A percentile compares a stretch with the other conserved stretches of the same genome.
These are phyloP conservation scores for Tiliqua scincoides DNA, from an alignment of 2,113 vertebrate species.

Conservation along the genomic window DNA sequence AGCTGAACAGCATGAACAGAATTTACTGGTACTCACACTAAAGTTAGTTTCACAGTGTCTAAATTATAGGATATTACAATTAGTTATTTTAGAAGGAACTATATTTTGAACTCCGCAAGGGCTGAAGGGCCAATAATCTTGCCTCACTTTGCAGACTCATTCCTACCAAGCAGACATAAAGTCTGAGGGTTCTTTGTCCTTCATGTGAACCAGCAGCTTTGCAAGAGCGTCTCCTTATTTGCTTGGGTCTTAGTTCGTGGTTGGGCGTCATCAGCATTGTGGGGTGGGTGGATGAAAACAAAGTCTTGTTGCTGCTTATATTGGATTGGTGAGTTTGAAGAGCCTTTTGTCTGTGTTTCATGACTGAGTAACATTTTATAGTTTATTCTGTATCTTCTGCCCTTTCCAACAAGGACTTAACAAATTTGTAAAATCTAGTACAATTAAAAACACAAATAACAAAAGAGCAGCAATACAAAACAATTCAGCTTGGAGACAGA, in stretches of 20 bases:
- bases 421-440: no score
- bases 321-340: not conserved
- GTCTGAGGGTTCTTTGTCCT: not conserved
- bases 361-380: not conserved
- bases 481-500: no score
- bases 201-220: not conserved
- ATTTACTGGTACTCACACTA: not conserved
- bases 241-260: not conserved
- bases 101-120: not conserved
- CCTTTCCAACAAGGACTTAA: no score
- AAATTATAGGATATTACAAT: not conserved
- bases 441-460: no score
- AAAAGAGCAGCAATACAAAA: no score
- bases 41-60: not conserved
- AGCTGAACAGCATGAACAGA: rapidly evolving
- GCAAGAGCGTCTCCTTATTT: not conserved
- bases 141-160: not conserved
- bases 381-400: not conserved
- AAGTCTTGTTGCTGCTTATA: not conserved
- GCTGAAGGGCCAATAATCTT: not conserved
- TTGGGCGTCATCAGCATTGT: not conserved
- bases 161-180: not conserved
- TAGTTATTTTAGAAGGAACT: not conserved
- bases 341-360: not conserved
- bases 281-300: not conserved